Evolutionary conservation across 2,888 invertebrate genomes (phyloP), one percentile per base, ranked within the genome.

Genomic region (Mesoligia furuncula): DNA sequence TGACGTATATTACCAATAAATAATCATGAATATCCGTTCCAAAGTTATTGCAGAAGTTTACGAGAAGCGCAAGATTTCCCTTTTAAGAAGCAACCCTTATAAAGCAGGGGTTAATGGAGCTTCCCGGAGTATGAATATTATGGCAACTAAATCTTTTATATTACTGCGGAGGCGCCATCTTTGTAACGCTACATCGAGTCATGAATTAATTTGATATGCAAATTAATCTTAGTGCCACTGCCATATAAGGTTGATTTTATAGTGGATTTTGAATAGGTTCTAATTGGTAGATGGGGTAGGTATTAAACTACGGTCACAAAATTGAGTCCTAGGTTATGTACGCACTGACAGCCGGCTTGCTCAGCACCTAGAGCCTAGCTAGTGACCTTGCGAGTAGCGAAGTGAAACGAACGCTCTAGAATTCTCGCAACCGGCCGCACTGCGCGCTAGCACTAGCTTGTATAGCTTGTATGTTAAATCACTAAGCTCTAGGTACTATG

Each of bases 131-230:
- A 93, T 93, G 93, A 93, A 93, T 93, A 93, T 93, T 92, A 93
- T 90, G 91, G 86, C 90, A 93, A 93, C 93, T 93, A 93, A 93
- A 93, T 93, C 92, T 93, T 92, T 92, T 92, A 93, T 92, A 92
- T 91, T 90, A 90, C 89, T 90, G 82, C 83, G 78, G 75, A 80
- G 74, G 61, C 73, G 72, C 82, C 83, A 80, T 78, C 75, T 82
- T 83, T 75, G 76, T 62, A 80, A 75, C 80, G 87, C 85, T 86
- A 85, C 86, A 88, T 87, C 79, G 81, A 86, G 75, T 77, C 77
- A 85, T 88, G 87, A 89, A 89, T 89, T 88, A 87, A 89, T 90
- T 90, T 88, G 69, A 86, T 85, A 87, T 84, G 84, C 84, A 88
- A 88, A 87, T 88, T 80, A 77, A 72, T 80, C 73, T 79, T 85